phyloP scores from a whole-genome alignment of 2,797 vertebrate genomes.

The Bothrops alternatus region DNA sequence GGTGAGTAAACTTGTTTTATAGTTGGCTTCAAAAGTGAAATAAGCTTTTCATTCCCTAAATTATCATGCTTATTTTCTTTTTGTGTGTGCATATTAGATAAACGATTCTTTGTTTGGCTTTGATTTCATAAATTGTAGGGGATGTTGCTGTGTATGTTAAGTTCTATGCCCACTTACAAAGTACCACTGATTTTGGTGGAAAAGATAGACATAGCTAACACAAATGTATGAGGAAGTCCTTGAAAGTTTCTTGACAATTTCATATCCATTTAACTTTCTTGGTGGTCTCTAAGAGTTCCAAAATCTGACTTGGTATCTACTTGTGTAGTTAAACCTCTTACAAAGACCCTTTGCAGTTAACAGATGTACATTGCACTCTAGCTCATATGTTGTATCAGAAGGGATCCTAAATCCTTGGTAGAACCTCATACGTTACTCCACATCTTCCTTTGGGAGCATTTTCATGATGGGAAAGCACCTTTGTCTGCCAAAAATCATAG shows the following conservation, averaged over 20 bases:
- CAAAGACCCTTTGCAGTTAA: background rate
- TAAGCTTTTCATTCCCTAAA: background rate
- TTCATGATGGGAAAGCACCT: background rate
- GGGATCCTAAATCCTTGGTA: background rate
- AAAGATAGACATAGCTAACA: background rate
- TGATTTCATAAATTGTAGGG: background rate
- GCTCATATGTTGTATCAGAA: background rate
- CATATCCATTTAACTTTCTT: background rate
- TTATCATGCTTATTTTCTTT: background rate
- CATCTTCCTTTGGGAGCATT: background rate
- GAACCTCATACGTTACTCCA: background rate
- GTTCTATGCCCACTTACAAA: background rate
- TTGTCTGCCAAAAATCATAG: background rate
- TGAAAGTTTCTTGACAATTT: background rate
- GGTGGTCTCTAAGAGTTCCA: background rate
- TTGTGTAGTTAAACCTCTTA: background rate
- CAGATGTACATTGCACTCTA: background rate
- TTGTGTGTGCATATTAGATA: background rate
- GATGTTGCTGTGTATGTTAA: background rate
- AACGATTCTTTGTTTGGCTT: background rate
- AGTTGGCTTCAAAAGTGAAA: background rate
- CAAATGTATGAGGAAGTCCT: background rate
- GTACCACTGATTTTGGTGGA: background rate
- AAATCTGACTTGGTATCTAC: background rate
- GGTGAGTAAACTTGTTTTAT: background rate